These are phyloP conservation scores for Bruchidius siliquastri DNA, from an alignment of 2,888 invertebrate genomes.

Conservation along the genomic window DNA sequence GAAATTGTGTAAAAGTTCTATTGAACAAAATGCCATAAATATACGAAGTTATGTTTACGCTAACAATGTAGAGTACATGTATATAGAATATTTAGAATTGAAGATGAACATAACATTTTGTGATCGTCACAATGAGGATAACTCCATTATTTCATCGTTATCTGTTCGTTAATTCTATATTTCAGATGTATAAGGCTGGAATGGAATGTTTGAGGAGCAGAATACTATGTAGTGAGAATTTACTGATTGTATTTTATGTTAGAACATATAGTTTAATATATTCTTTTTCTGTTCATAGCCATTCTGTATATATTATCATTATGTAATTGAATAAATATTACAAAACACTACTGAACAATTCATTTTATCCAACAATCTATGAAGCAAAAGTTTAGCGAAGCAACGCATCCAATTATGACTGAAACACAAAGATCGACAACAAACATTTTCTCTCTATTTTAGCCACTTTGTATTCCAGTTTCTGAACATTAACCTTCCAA, in stretches of 20 bases:
- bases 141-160: not conserved
- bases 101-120: not conserved
- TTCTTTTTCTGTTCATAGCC: slow-evolving; percentile 26
- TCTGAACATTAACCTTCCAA: too few relatives aligned
- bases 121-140: not conserved
- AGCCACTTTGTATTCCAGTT: too few relatives aligned
- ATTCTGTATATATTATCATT: not conserved
- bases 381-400: too few relatives aligned
- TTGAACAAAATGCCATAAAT: not conserved
- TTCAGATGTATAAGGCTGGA: slow-evolving; percentile 2
- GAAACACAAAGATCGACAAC: too few relatives aligned
- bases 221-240: slow-evolving; percentile 18
- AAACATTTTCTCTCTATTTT: too few relatives aligned
- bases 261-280: slow-evolving; percentile 24
- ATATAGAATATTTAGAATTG: not conserved
- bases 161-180: slow-evolving; percentile 4
- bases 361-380: not conserved
- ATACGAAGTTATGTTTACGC: not conserved
- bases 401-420: too few relatives aligned
- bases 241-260: slow-evolving; percentile 24
- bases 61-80: not conserved
- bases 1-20: not conserved
- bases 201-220: slow-evolving; percentile 6
- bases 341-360: not conserved
- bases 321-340: not conserved